Evolutionary conservation across 2,888 invertebrate genomes (phyloP).

Genomic region (Heliconius ismenius): DNA sequence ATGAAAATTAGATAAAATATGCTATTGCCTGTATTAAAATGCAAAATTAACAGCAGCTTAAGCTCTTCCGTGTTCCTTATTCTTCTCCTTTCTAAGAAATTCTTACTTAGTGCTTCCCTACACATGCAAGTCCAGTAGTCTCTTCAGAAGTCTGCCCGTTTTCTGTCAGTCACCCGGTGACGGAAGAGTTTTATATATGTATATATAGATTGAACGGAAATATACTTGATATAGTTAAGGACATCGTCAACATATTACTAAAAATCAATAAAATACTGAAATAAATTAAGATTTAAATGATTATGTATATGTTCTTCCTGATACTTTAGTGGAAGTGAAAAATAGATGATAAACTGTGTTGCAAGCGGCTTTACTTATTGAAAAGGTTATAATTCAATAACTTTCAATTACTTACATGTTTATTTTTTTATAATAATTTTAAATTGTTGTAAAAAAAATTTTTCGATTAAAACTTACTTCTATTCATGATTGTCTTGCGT

Average conservation of each 20-base stretch:
- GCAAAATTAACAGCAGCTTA: not conserved
- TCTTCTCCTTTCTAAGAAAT: slow-evolving; percentile 12
- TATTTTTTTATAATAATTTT: not conserved
- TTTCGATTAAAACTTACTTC: too few relatives aligned
- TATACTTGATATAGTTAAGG: slow-evolving; percentile 16
- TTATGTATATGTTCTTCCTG: slow-evolving; percentile 6
- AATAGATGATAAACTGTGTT: not conserved
- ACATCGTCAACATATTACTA: slow-evolving; percentile 14
- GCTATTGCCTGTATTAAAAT: not conserved
- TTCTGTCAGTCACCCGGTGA: too few relatives aligned
- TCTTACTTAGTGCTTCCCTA: too few relatives aligned
- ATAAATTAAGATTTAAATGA: slow-evolving; percentile 5
- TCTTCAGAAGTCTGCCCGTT: too few relatives aligned
- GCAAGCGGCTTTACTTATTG: not conserved
- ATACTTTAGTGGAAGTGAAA: not conserved
- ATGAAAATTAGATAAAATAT: slow-evolving; percentile 1
- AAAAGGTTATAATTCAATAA: not conserved
- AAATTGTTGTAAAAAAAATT: not conserved
- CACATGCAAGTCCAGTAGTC: too few relatives aligned
- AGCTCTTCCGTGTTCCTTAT: slow-evolving; percentile 22
- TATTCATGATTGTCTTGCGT: too few relatives aligned
- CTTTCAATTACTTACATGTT: not conserved
- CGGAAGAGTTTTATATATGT: not conserved
- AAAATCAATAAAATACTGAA: slow-evolving; percentile 23
- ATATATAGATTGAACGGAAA: slow-evolving; percentile 25